Conservation (phyloP, 37 sponge, comb jelly and placozoan genomes). For the Beroe ovata region DNA sequence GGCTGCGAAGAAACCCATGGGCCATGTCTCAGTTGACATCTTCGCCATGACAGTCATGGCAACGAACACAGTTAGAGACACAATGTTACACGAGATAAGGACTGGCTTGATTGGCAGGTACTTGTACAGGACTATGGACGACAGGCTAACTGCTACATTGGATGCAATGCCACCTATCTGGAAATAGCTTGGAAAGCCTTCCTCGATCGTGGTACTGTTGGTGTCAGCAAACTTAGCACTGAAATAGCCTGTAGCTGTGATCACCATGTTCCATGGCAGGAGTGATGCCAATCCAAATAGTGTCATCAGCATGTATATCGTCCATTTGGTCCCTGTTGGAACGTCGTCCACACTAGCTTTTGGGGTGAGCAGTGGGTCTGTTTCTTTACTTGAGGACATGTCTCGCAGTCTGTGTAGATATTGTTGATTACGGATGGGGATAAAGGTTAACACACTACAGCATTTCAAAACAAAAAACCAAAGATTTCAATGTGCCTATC, state of each 20-base stretch:
- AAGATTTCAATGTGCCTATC: no score
- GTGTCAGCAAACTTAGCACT: slow-evolving; percentile 48
- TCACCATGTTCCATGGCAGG: slow-evolving; percentile 67
- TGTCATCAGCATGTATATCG: neutral
- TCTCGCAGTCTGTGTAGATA: no score
- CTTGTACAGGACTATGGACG: slow-evolving; percentile 4
- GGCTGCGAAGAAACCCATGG: slow-evolving; percentile 10
- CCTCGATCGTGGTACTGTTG: slow-evolving; percentile 25
- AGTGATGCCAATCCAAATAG: slow-evolving; percentile 27
- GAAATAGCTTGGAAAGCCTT: slow-evolving; percentile 16
- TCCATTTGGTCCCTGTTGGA: neutral
- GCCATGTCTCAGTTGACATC: neutral
- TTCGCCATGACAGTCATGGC: slow-evolving; percentile 20
- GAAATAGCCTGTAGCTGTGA: slow-evolving; percentile 62
- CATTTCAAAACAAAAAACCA: no score
- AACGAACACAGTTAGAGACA: slow-evolving; percentile 1
- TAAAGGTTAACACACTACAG: no score
- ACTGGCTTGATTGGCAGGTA: slow-evolving; percentile 37
- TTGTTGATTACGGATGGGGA: no score
- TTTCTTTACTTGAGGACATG: neutral
- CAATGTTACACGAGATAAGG: slow-evolving; percentile 34
- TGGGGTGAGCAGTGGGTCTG: neutral
- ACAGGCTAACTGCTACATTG: slow-evolving; percentile 25
- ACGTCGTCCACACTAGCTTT: neutral
- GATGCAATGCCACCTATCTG: slow-evolving; percentile 61